Evolutionary conservation across 2,113 vertebrate species (phyloP), one percentile per base, ranked within the genome.

Genomic region (Muntiacus muntjak): DNA sequence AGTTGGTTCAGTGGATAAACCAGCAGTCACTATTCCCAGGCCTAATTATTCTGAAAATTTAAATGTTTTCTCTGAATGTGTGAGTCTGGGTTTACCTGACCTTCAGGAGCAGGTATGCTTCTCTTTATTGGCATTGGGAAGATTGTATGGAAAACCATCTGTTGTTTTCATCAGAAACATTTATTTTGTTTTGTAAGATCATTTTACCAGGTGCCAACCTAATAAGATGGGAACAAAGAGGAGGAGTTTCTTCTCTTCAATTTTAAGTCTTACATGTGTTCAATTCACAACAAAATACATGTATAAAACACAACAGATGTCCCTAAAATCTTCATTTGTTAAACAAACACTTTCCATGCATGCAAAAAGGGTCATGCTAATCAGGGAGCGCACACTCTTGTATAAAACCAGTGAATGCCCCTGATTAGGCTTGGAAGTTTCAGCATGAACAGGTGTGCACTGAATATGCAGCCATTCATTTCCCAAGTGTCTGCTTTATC

Each of bases 121-220:
- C 64, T 79, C 36, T 94, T 71, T 17, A 83, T 19, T 54, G 87
- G 33, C 13, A 79, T 93, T 89, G 57, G 52, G 36, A 79, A 95
- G 43, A 47, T 17, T 91, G 26, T 19, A 58, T 87, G 25, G 62
- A 81, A 97, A 91, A 91, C 3, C 33, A 96, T 96, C 97, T 19
- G 26, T 45, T 55, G 78, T 82, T 94, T 95, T 67, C 10, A 93
- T 91, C 58, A 97, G 62, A 87, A 94, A 95, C 95, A 58, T 50
- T 97, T 97, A 64, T 43, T 96, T 89, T 25, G 0, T 97, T 98
- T 97, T 96, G 55, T 92, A 91, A 97, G 62, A 92, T 96, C 36
- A 57, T 92, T 93, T 96, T 94, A 55, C 5, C 43, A 52, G 17
- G 36, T 12, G 96, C 74, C 84, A 71, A 91, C 21, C 5, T 74